Conservation (phyloP, 2,113 vertebrate species). For the Azemiops feae region DNA sequence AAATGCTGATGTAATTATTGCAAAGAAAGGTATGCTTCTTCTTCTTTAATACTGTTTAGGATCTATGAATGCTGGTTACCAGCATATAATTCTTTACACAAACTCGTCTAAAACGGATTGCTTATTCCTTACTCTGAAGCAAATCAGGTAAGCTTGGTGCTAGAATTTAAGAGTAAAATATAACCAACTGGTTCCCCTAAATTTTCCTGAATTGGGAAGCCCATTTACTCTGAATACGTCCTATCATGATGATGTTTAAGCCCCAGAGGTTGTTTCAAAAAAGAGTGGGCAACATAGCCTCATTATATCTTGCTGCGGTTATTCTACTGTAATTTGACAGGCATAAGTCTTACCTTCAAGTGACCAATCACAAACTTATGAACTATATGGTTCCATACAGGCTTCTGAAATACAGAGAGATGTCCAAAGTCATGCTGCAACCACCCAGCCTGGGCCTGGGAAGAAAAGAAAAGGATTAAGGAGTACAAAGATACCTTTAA, state of each 20-base stretch:
- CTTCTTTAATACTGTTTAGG: neutral
- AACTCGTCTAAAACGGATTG: neutral
- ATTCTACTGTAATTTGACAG: neutral
- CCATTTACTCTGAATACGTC: neutral
- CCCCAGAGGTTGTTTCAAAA: neutral
- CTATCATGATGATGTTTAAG: neutral
- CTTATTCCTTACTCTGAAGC: neutral
- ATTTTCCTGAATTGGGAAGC: neutral
- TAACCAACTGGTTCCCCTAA: neutral
- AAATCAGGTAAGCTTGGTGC: neutral
- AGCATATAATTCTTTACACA: neutral
- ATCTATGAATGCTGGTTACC: neutral
- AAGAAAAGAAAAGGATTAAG: constrained; percentile 22
- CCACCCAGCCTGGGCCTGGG: constrained; percentile 90
- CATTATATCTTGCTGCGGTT: neutral
- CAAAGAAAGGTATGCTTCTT: neutral
- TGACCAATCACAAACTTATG: constrained; percentile 94
- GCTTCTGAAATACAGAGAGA: constrained; percentile 89
- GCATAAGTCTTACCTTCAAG: constrained; percentile 79
- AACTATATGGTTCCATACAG: constrained; percentile 85
- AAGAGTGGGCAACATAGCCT: neutral
- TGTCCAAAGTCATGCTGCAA: constrained; percentile 96
- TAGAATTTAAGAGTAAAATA: neutral
- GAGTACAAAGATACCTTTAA: neutral
- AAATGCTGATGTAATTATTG: neutral